These are phyloP conservation scores for Labeo rohita DNA, from an alignment of 2,113 vertebrate genomes.

Conservation along the genomic window DNA sequence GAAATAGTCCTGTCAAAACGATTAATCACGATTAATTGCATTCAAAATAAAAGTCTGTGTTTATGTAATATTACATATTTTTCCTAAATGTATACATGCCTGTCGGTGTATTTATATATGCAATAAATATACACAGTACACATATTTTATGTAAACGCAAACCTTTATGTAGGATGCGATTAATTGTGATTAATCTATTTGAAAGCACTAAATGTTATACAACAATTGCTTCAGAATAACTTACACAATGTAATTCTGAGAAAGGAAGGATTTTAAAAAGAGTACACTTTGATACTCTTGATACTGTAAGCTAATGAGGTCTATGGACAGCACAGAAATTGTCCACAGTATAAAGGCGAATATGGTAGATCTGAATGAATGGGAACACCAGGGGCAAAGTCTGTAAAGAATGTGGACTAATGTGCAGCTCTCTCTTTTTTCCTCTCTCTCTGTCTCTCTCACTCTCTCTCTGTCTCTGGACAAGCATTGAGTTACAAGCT, in stretches of 20 bases:
- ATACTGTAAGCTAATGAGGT: neutral
- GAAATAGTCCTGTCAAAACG: neutral
- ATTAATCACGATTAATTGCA: too few relatives aligned
- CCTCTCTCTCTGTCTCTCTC: neutral
- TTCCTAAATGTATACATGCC: too few relatives aligned
- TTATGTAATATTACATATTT: too few relatives aligned
- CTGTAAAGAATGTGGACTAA: conserved; percentile 11
- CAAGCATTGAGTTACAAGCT: neutral
- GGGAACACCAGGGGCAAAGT: neutral
- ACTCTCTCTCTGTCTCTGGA: neutral
- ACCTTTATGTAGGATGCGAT: too few relatives aligned
- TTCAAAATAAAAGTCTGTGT: too few relatives aligned
- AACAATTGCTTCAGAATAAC: neutral
- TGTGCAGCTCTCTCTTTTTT: neutral
- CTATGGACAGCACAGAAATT: neutral
- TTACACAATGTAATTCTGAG: neutral
- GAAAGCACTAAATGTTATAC: neutral
- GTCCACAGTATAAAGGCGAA: neutral
- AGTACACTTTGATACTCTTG: neutral
- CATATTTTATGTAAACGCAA: too few relatives aligned
- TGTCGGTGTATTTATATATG: too few relatives aligned
- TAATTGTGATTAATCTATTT: too few relatives aligned
- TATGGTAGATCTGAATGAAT: neutral
- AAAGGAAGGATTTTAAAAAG: neutral
- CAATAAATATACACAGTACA: too few relatives aligned